Percentiles rank a stretch among this genome's conserved stretches.
These are phyloP conservation scores for Leucophora obtusa DNA, from an alignment of 2,888 invertebrate genomes.

Conservation along the genomic window DNA sequence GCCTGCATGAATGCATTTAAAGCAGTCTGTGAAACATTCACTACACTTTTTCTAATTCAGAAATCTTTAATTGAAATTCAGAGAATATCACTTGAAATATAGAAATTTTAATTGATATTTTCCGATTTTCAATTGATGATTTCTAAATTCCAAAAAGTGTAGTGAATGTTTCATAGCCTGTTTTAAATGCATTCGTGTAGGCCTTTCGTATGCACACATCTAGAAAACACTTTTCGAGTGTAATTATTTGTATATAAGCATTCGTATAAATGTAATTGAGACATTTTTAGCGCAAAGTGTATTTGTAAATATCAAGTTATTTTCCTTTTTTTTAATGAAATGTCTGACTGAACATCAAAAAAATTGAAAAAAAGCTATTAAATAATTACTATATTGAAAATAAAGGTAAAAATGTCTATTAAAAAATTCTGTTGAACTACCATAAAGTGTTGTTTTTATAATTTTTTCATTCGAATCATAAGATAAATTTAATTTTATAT, in stretches of 20 bases:
- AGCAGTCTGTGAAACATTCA: too few species aligned
- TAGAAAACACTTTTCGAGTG: background rate
- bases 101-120: too few species aligned
- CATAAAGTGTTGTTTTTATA: background rate
- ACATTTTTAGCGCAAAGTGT: slow-evolving; percentile 29
- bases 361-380: background rate
- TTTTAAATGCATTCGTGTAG: too few species aligned
- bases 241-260: background rate
- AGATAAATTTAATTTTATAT: background rate
- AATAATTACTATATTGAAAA: background rate
- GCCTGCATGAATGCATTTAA: too few species aligned
- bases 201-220: too few species aligned
- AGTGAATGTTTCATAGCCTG: too few species aligned
- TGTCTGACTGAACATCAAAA: background rate
- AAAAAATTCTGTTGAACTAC: background rate
- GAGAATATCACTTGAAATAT: too few species aligned
- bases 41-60: too few species aligned
- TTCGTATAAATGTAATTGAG: slow-evolving; percentile 51
- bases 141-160: too few species aligned
- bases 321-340: background rate
- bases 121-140: too few species aligned
- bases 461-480: background rate
- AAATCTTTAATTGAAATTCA: too few species aligned
- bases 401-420: background rate
- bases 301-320: background rate